These are phyloP conservation scores for Stenotaenia linearis DNA, from an alignment of 2,888 invertebrate genomes.

Conservation along the genomic window DNA sequence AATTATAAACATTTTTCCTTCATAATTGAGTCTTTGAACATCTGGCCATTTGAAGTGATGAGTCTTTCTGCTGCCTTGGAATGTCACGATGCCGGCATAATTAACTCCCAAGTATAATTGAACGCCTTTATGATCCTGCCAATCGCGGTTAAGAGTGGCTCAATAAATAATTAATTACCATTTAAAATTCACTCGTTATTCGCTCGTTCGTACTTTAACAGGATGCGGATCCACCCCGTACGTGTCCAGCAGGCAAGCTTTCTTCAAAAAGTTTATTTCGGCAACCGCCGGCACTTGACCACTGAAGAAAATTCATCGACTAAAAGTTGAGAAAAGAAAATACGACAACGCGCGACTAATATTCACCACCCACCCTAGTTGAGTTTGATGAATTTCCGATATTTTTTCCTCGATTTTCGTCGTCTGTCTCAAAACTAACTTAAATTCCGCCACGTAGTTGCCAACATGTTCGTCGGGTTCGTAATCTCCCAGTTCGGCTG, in stretches of 20 bases:
- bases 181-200: too few species aligned
- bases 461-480: slow-evolving; percentile 80
- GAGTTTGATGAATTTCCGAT: slow-evolving; percentile 81
- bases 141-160: too few species aligned
- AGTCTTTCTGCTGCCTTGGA: slow-evolving; percentile 85
- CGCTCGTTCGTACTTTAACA: too few species aligned
- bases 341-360: too few species aligned
- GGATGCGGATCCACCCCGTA: slow-evolving; percentile 98
- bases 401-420: slow-evolving; percentile 86
- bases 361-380: slow-evolving; percentile 65
- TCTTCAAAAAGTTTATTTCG: slow-evolving; percentile 83
- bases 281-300: slow-evolving; percentile 81
- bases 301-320: slow-evolving; percentile 46
- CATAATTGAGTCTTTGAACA: slow-evolving; percentile 92
- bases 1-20: slow-evolving; percentile 95
- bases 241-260: slow-evolving; percentile 86
- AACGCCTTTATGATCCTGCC: slow-evolving; percentile 89
- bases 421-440: slow-evolving; percentile 86
- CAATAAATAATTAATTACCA: too few species aligned
- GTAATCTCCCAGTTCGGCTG: slow-evolving; percentile 93
- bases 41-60: slow-evolving; percentile 94
- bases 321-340: too few species aligned
- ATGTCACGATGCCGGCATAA: slow-evolving; percentile 89
- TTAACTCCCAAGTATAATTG: slow-evolving; percentile 92
- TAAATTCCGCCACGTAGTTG: slow-evolving; percentile 85